Conservation (phyloP, 2,797 vertebrate species). For the Epinephelus coioides region DNA sequence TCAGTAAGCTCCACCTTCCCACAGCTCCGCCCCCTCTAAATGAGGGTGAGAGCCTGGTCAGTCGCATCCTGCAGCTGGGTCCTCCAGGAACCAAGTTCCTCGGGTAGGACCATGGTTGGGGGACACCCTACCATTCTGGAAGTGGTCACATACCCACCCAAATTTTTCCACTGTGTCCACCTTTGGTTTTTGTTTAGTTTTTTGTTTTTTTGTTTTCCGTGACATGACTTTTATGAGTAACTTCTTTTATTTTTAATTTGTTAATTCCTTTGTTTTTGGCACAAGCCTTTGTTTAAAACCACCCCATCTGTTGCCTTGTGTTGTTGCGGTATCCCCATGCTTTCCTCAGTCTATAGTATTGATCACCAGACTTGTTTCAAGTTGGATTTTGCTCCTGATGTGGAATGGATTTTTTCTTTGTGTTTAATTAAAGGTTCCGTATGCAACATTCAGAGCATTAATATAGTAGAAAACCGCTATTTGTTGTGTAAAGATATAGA, state of each 20-base stretch:
- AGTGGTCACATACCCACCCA: slow-evolving; percentile 75
- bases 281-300: slow-evolving; percentile 20
- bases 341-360: slow-evolving; percentile 16
- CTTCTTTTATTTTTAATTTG: slow-evolving; percentile 4
- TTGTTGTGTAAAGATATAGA: no score
- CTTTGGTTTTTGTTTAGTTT: slow-evolving; percentile 25
- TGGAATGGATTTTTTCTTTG: slow-evolving; percentile 34
- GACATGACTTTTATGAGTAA: slow-evolving; percentile 1
- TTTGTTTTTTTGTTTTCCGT: slow-evolving; percentile 21
- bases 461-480: no score
- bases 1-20: slow-evolving; percentile 99
- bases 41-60: slow-evolving; percentile 99
- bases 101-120: slow-evolving; percentile 93
- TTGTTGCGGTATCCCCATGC: slow-evolving; percentile 28
- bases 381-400: slow-evolving; percentile 32
- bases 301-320: slow-evolving; percentile 6
- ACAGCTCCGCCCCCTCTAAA: slow-evolving; percentile 99
- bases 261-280: slow-evolving; percentile 32
- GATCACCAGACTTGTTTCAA: slow-evolving; percentile 15
- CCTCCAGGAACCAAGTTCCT: slow-evolving; percentile 99
- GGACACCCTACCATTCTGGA: slow-evolving; percentile 86
- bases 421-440: slow-evolving; percentile 16
- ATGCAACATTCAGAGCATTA: no score
- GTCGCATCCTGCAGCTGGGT: slow-evolving; percentile 99
- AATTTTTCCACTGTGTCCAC: slow-evolving; percentile 71